phyloP scores from a whole-genome alignment of 2,888 invertebrate species.

The Halictus quadricinctus region DNA sequence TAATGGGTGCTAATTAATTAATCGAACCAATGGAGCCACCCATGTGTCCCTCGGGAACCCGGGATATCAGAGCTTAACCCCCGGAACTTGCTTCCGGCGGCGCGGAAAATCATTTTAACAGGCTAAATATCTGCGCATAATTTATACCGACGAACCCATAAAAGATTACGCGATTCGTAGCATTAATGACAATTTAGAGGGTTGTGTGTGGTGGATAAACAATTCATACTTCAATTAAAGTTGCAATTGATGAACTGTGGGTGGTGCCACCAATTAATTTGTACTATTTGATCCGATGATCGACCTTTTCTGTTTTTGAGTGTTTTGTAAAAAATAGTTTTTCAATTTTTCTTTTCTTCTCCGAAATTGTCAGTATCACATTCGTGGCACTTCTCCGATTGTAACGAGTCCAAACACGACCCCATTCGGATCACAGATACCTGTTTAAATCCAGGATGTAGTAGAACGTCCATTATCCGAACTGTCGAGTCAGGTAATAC shows the following conservation, averaged over 20 bases:
- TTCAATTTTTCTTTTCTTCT: neutral
- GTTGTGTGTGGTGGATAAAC: too few species aligned
- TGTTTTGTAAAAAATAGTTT: neutral
- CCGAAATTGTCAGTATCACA: neutral
- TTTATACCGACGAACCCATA: neutral
- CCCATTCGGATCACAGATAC: neutral
- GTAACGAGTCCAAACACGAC: neutral
- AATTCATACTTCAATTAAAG: too few species aligned
- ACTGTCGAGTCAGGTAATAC: too few species aligned
- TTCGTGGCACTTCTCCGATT: neutral
- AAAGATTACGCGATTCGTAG: neutral
- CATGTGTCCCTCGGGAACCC: constrained; percentile 39
- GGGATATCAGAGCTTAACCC: constrained; percentile 43
- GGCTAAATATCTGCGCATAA: neutral
- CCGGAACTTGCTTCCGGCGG: constrained; percentile 27
- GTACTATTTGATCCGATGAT: neutral
- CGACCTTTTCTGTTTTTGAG: neutral
- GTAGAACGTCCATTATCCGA: neutral
- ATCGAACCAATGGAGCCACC: constrained; percentile 53
- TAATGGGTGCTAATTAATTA: constrained; percentile 69
- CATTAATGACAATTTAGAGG: neutral
- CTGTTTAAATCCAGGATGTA: neutral
- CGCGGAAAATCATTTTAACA: constrained; percentile 29
- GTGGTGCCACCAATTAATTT: neutral
- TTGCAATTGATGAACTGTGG: too few species aligned